Base-by-base conservation (phyloP, 2,797 vertebrate species). In the Capromys pilorides region DNA sequence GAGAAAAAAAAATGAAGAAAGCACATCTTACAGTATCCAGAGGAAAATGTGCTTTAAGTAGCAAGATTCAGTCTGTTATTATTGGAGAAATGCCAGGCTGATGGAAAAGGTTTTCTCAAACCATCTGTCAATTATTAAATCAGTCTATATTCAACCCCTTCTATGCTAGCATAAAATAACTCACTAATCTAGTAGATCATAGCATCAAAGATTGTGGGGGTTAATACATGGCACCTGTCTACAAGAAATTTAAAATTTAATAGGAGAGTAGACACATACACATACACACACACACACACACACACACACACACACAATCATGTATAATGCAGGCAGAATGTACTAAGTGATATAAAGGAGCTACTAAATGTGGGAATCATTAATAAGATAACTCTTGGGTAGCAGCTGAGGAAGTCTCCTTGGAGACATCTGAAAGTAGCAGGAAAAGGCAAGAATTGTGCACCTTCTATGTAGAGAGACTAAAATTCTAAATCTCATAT, bases 11-110 rank as follows among this genome's bases (percentile, higher is more conserved):
- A 94, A 21, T 18, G 31, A 93, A 94, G 14, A 33, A 90, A 86
- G 90, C 73, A 57, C 33, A 94, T 90, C 57, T 93, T 91, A 88
- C 10, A 97, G 66, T 94, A 92, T 95, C 86, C 28, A 31, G 95
- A 91, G 59, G 57, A 96, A 94, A 97, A 86, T 97, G 59, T 94
- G 62, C 78, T 95, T 92, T 91, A 96, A 95, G 91, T 93, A 94
- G 91, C 84, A 92, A 94, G 83, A 93, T 82, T 21, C 84, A 94
- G 54, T 84, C 93, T 96, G 89, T 94, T 45, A 36, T 89, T 94
- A 93, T 39, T 96, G 93, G 91, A 90, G 66, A 94, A 93, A 89
- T 89, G 41, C 81, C 95, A 97, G 67, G 57, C 64, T 92, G 51
- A 92, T 91, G 57, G 79, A 83, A 94, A 75, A 51, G 5, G 18